Conservation (phyloP, 2,113 vertebrate genomes). For the Campylomormyrus tamandua region DNA sequence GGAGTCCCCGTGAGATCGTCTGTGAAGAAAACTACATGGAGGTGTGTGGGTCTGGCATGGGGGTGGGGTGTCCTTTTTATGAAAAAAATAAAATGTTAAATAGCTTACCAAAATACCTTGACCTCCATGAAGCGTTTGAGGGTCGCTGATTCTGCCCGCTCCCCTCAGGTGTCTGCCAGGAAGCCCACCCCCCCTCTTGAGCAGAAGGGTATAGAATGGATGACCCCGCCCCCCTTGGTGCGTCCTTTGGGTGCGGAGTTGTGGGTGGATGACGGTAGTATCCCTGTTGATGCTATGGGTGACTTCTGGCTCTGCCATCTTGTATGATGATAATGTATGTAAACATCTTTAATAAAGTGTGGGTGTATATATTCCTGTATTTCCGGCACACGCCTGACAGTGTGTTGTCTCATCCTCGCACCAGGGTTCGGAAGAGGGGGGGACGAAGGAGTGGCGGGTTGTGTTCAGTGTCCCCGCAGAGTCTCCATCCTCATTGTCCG, state of each 20-base stretch:
- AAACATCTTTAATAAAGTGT: not conserved
- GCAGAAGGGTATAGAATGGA: slow-evolving; percentile 21
- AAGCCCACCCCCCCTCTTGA: slow-evolving; percentile 22
- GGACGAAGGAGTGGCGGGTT: slow-evolving; percentile 28
- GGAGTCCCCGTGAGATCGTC: slow-evolving; percentile 36
- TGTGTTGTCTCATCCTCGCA: not conserved
- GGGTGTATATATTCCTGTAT: not conserved
- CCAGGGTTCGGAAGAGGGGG: slow-evolving; percentile 5
- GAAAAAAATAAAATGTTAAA: not conserved
- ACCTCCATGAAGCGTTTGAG: not conserved
- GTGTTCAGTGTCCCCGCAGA: slow-evolving; percentile 27
- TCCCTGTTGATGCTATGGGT: not conserved
- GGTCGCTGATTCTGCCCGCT: not conserved
- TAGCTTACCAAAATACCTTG: not conserved
- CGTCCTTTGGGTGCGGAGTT: not conserved
- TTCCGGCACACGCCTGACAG: not conserved
- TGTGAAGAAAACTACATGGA: slow-evolving; percentile 44
- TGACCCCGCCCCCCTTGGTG: slow-evolving; percentile 26
- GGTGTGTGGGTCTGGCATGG: slow-evolving; percentile 18
- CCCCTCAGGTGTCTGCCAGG: slow-evolving; percentile 32
- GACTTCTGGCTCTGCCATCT: not conserved
- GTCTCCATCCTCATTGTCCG: not conserved
- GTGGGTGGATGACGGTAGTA: not conserved
- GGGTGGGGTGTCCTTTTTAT: not conserved
- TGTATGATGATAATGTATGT: not conserved